Evolutionary conservation across 2,797 vertebrate genomes (phyloP), one percentile per base, ranked within the genome.

Genomic region (Xerus rutilus): DNA sequence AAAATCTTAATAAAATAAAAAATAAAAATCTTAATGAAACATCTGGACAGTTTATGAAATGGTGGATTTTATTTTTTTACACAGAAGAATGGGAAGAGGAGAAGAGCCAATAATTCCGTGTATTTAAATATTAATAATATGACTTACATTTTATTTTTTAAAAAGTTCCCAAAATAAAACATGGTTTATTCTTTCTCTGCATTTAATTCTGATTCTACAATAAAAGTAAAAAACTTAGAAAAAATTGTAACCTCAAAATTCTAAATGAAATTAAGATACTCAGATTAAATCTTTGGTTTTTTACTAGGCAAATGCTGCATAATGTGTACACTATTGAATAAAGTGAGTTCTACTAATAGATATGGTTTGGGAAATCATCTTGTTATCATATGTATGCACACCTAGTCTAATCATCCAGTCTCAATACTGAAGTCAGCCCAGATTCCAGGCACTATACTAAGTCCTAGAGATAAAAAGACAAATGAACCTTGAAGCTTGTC

Each of bases 281-380:
- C n/a, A 47, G 3, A 39, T 64, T 18, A 62, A 76, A 25, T 54
- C 18, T 86, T 57, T 5, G 3, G 32, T 49, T 30, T 76, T 35
- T 25, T 8, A 59, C 3, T 6, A 62, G 9, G 45, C 32, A 62
- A 69, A 10, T 4, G 7, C 3, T 21, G 13, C 14, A 30, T 3
- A 13, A 3, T 10, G 0, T 14, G 0, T 17, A 3, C 0, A 1
- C 15, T 43, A 5, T 35, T 28, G 0, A 65, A n/a, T 43, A 74
- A 28, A 15, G 0, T 20, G 4, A 17, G 20, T 57, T n/a, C 18
- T 13, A 32, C n/a, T 21, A n/a, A 9, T 20, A 15, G 7, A 6
- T 14, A 0, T 76, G 5, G 39, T 59, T 4, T 25, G 17, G 7
- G 47, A 62, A 52, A 62, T 25, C 6, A 3, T 78, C 25, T 90